These are phyloP conservation scores for Coelopa pilipes DNA, from an alignment of 2,888 invertebrate species.

Conservation along the genomic window DNA sequence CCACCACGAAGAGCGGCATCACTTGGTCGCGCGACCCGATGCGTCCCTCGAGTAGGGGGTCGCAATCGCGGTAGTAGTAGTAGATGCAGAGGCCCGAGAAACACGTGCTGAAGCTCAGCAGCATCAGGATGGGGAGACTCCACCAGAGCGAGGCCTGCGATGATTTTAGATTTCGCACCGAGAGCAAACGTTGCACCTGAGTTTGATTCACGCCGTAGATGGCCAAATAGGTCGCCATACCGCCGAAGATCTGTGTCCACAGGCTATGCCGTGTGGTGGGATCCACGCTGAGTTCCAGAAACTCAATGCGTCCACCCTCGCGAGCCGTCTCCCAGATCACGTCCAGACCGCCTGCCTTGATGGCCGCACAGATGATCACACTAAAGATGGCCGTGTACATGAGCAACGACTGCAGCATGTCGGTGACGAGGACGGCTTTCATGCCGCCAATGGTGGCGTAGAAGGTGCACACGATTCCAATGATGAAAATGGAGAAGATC, in stretches of 20 bases:
- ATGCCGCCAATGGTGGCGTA: slow-evolving; percentile 90
- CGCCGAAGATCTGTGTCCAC: slow-evolving; percentile 85
- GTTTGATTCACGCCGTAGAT: slow-evolving; percentile 90
- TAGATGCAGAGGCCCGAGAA: slow-evolving; percentile 86
- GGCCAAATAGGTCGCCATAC: slow-evolving; percentile 81
- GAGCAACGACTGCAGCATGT: slow-evolving; percentile 83
- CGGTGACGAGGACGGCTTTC: slow-evolving; percentile 90
- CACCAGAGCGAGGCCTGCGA: slow-evolving; percentile 82
- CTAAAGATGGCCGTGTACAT: slow-evolving; percentile 88
- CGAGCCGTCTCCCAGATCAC: slow-evolving; percentile 79
- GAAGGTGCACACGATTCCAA: slow-evolving; percentile 81
- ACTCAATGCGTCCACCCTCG: slow-evolving; percentile 77
- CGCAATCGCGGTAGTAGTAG: slow-evolving; percentile 84
- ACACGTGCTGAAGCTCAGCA: slow-evolving; percentile 79
- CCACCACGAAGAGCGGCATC: slow-evolving; percentile 83
- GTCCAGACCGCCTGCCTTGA: slow-evolving; percentile 76
- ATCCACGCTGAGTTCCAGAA: slow-evolving; percentile 77
- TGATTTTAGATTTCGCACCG: slow-evolving; percentile 76
- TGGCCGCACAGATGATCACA: slow-evolving; percentile 78
- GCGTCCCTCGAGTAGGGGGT: slow-evolving; percentile 75
- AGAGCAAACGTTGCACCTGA: slow-evolving; percentile 79
- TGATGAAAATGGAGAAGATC: slow-evolving; percentile 75
- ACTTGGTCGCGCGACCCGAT: slow-evolving; percentile 80
- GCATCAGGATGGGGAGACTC: slow-evolving; percentile 81
- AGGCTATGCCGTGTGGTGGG: slow-evolving; percentile 86